Base-by-base conservation (phyloP, 2,797 vertebrate genomes). In the Selene dorsalis region DNA sequence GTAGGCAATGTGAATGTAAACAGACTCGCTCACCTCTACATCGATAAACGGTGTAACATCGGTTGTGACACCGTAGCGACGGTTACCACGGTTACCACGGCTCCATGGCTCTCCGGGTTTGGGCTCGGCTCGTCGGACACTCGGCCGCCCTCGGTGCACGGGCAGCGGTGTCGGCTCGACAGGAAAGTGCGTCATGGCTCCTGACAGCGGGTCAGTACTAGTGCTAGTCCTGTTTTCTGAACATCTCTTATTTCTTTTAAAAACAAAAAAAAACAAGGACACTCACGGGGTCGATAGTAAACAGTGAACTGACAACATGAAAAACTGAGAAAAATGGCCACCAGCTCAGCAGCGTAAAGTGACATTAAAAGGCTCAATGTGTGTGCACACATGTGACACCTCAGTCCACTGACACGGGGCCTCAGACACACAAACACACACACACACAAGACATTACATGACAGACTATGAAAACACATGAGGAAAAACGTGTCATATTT, bases 101-200 rank as follows among this genome's bases (percentile, higher is more conserved):
- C 7, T 35, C 4, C 3, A 95, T 95, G 95, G 88, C 90, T 43
- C 58, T 91, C 56, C 85, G 93, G 5, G 55, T 80, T 24, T 92
- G 90, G 11, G 63, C 64, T 8, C 80, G 87, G 11, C 2, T 93
- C 9, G 2, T 92, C 35, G 60, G 88, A 22, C 77, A 55, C 43
- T 68, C 85, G 26, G 13, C 75, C 47, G 52, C 71, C 35, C 24
- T 84, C 59, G 84, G 71, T 60, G 52, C 59, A 0, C 68, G 67
- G 48, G 17, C 50, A 35, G 64, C 35, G 10, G 74, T 6, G n/a
- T 67, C 80, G 7, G 56, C 72, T 6, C 70, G 65, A 10, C 64
- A 50, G 43, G 85, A 82, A 79, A 79, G 74, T 69, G 85, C 93
- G 89, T 86, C 91, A 83, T 73, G 84, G 66, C 22, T 77, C 26